phyloP scores from a whole-genome alignment of 2,113 vertebrate genomes.

The Chauna torquata region DNA sequence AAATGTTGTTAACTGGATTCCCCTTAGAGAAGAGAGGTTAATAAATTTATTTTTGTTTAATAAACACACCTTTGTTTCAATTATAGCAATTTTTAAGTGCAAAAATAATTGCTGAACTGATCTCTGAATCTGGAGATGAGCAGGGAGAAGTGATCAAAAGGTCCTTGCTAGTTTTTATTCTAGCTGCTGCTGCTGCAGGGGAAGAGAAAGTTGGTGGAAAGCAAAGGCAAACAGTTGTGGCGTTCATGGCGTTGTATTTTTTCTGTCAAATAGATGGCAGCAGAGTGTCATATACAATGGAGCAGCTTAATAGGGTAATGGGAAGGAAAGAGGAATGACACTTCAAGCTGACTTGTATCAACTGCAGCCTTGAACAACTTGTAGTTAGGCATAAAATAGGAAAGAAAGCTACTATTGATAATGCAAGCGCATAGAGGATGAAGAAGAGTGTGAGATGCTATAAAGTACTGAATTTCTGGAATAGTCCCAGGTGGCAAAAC shows the following conservation, averaged over 20 bases:
- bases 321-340: slow-evolving; percentile 51
- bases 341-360: slow-evolving; percentile 63
- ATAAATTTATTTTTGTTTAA: neutral
- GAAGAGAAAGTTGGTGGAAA: neutral
- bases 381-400: slow-evolving; percentile 66
- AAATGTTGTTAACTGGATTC: neutral
- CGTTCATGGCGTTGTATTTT: slow-evolving; percentile 11
- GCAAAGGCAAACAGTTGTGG: neutral
- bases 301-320: neutral
- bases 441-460: slow-evolving; percentile 70
- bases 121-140: neutral
- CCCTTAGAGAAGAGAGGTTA: neutral
- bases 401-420: slow-evolving; percentile 76
- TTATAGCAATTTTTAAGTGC: neutral
- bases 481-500: slow-evolving; percentile 75
- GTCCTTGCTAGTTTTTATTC: neutral
- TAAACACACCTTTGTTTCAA: neutral
- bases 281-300: slow-evolving; percentile 80
- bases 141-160: neutral
- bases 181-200: neutral
- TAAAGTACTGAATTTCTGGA: slow-evolving; percentile 73
- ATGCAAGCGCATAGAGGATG: slow-evolving; percentile 45
- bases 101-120: neutral
- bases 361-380: slow-evolving; percentile 52
- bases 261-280: slow-evolving; percentile 88